These are phyloP conservation scores for Brachycybe producta DNA, from an alignment of 2,888 invertebrate species.

Conservation along the genomic window DNA sequence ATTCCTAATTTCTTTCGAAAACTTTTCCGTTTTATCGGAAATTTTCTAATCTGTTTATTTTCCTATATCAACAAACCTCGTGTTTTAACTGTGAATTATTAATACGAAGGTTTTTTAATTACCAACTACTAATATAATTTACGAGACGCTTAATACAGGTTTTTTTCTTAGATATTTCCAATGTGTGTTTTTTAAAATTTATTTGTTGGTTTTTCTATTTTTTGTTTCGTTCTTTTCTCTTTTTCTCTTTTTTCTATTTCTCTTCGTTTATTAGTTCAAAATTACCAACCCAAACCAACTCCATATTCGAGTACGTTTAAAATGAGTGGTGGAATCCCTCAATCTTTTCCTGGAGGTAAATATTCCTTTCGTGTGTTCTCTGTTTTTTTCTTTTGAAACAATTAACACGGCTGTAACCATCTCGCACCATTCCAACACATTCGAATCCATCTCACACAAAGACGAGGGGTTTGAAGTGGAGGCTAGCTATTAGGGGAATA, in stretches of 20 bases:
- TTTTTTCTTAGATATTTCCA: too few species aligned
- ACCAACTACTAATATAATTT: too few species aligned
- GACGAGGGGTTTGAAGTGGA: too few species aligned
- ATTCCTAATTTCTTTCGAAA: background rate
- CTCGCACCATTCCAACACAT: too few species aligned
- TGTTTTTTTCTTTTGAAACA: background rate
- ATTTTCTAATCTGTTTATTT: background rate
- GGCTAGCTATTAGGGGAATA: too few species aligned
- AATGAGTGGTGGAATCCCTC: constrained; percentile 25
- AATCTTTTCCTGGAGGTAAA: background rate
- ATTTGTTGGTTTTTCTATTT: constrained; percentile 8
- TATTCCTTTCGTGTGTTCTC: background rate
- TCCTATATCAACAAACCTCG: too few species aligned
- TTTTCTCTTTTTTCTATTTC: background rate
- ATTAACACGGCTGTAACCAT: too few species aligned
- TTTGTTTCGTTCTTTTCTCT: background rate
- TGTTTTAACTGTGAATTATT: too few species aligned
- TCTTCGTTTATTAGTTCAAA: constrained; percentile 2
- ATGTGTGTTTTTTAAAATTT: too few species aligned
- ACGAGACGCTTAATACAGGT: too few species aligned
- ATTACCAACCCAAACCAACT: constrained; percentile 11
- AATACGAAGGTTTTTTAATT: too few species aligned
- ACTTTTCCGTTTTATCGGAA: background rate
- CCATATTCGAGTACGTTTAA: constrained; percentile 23
- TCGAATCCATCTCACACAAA: too few species aligned